Conservation (phyloP, 2,113 vertebrate genomes). For the Ancistrus triradiatus region DNA sequence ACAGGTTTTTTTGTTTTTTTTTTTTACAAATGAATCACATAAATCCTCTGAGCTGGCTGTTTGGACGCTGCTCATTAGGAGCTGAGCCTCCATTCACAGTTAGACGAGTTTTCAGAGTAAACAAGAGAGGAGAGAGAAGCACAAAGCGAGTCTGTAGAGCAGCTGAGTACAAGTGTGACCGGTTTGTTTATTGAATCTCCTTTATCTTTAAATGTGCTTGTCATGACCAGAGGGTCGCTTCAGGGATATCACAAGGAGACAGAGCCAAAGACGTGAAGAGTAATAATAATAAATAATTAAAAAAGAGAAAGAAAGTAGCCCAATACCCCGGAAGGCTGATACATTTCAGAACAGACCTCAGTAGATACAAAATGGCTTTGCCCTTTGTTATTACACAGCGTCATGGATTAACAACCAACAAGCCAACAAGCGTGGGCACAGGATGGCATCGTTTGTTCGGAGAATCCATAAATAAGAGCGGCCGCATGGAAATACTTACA, state of each 20-base stretch:
- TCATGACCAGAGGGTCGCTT: conserved; percentile 33
- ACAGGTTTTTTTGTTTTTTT: too few relatives aligned
- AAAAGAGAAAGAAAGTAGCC: conserved; percentile 3
- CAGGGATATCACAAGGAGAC: conserved; percentile 30
- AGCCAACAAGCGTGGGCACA: conserved; percentile 35
- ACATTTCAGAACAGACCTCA: conserved; percentile 5
- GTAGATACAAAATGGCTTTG: conserved; percentile 20
- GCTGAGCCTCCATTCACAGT: too few relatives aligned
- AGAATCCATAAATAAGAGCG: conserved; percentile 27
- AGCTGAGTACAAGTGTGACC: conserved; percentile 34
- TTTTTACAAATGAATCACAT: too few relatives aligned
- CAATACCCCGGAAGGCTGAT: conserved; percentile 7
- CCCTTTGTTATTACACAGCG: conserved; percentile 32
- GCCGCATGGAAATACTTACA: conserved; percentile 15
- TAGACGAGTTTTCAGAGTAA: too few relatives aligned
- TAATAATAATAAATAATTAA: too few relatives aligned
- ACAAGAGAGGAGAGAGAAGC: too few relatives aligned
- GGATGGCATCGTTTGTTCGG: conserved; percentile 12
- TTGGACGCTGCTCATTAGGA: too few relatives aligned
- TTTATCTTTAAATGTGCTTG: conserved; percentile 45
- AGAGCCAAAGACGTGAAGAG: neutral
- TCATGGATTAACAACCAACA: conserved; percentile 22
- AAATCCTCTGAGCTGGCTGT: too few relatives aligned
- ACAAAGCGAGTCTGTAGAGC: too few relatives aligned
- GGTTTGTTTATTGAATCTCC: conserved; percentile 32